phyloP scores from a whole-genome alignment of 2,888 invertebrate species.

The Acrobasis consociella region DNA sequence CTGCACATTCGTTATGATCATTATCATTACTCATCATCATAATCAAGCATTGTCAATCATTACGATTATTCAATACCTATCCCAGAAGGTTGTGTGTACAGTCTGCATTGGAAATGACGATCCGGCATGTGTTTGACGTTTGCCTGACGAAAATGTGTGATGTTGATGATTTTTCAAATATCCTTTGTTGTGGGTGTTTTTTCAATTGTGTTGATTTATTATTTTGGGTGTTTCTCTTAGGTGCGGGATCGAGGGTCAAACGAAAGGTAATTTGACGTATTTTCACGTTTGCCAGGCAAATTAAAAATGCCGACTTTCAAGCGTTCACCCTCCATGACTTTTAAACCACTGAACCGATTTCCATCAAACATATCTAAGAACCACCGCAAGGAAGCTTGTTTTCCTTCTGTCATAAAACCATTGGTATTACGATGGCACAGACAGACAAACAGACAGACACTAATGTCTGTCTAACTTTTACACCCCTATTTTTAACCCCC shows the following conservation, averaged over 20 bases:
- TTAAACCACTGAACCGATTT: too few relatives aligned
- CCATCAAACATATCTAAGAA: too few relatives aligned
- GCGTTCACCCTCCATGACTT: too few relatives aligned
- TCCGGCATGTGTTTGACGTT: constrained; percentile 12
- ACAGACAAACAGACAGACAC: too few relatives aligned
- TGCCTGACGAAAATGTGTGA: neutral
- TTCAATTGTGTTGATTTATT: neutral
- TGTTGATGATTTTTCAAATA: constrained; percentile 8
- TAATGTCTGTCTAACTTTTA: too few relatives aligned
- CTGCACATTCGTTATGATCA: neutral
- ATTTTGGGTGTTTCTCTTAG: neutral
- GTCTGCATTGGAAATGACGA: neutral
- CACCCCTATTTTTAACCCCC: too few relatives aligned
- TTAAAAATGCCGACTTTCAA: too few relatives aligned
- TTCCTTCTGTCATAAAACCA: too few relatives aligned
- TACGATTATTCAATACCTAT: neutral
- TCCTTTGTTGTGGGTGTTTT: neutral
- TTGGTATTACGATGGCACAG: too few relatives aligned
- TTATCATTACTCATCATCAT: neutral
- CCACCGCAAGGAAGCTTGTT: too few relatives aligned
- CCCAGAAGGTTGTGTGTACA: neutral
- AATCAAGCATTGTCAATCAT: neutral
- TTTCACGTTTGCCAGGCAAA: neutral
- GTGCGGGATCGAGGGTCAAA: too few relatives aligned
- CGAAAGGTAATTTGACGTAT: too few relatives aligned